A percentile compares a stretch with the other conserved stretches of the same genome.
Conservation (phyloP, 2,888 invertebrate genomes). For the Cheilosia pagana region DNA sequence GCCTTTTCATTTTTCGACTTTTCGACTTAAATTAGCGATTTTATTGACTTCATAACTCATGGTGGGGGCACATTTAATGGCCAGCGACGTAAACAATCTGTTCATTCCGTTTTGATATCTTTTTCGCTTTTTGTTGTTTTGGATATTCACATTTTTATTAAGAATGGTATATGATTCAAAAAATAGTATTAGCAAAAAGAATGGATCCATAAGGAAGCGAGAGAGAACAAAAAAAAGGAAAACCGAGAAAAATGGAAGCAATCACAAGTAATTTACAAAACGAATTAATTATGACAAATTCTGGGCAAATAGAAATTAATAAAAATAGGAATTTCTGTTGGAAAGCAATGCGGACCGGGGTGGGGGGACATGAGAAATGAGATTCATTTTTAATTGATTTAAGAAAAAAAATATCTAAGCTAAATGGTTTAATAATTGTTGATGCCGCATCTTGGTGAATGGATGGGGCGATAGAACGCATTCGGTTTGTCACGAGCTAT, state of each 20-base stretch:
- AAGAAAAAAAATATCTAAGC: background rate
- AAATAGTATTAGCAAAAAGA: slow-evolving; percentile 1
- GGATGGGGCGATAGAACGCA: background rate
- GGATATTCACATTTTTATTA: background rate
- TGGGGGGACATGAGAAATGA: slow-evolving; percentile 5
- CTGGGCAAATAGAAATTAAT: slow-evolving; percentile 45
- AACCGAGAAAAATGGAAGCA: slow-evolving; percentile 26
- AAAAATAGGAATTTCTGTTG: slow-evolving; percentile 12
- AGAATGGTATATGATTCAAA: background rate
- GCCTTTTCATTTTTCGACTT: slow-evolving; percentile 41
- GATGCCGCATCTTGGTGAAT: background rate
- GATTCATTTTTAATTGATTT: slow-evolving; percentile 18
- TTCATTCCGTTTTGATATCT: slow-evolving; percentile 42
- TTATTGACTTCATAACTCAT: slow-evolving; percentile 57
- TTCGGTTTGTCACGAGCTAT: background rate
- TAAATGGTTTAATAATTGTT: slow-evolving; percentile 3
- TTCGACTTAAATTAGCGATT: slow-evolving; percentile 59
- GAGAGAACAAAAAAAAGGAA: too few species aligned
- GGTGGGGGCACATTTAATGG: slow-evolving; percentile 50
- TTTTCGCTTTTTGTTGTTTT: background rate
- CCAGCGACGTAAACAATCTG: slow-evolving; percentile 60
- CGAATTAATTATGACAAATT: slow-evolving; percentile 58
- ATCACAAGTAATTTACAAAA: slow-evolving; percentile 50
- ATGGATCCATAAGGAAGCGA: background rate
- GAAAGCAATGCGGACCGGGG: background rate